Percentiles rank a stretch among this genome's conserved stretches.
Conservation (phyloP, 2,113 vertebrate species). For the Dasyornis broadbenti region DNA sequence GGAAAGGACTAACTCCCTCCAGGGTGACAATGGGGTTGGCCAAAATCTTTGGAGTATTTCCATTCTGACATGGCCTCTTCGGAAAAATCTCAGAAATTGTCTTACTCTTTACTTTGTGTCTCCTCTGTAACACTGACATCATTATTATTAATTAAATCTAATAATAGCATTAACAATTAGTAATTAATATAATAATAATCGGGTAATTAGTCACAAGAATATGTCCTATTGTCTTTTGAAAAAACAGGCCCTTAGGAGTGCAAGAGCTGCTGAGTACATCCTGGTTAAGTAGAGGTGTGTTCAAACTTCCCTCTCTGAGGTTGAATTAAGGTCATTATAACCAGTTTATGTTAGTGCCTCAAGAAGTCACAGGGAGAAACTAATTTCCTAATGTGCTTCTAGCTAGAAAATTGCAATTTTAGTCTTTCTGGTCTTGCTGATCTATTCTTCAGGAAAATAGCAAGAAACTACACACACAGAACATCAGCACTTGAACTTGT, state of each 20-base stretch:
- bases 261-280: background rate
- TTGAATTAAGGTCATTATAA: background rate
- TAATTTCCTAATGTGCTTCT: background rate
- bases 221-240: background rate
- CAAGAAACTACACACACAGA: background rate
- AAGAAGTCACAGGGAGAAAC: background rate
- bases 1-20: background rate
- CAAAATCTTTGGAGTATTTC: background rate
- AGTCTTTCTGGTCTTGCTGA: background rate
- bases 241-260: background rate
- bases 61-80: background rate
- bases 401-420: background rate
- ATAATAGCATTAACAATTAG: background rate
- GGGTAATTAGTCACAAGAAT: background rate
- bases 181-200: background rate
- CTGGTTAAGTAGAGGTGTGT: background rate
- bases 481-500: background rate
- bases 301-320: background rate
- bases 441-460: background rate
- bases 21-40: background rate
- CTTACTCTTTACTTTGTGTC: background rate
- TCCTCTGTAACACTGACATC: background rate
- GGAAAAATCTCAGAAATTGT: background rate
- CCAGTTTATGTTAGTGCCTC: background rate
- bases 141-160: background rate